Evolutionary conservation across 2,113 vertebrate species (phyloP).

Genomic region (Festucalex cinctus): DNA sequence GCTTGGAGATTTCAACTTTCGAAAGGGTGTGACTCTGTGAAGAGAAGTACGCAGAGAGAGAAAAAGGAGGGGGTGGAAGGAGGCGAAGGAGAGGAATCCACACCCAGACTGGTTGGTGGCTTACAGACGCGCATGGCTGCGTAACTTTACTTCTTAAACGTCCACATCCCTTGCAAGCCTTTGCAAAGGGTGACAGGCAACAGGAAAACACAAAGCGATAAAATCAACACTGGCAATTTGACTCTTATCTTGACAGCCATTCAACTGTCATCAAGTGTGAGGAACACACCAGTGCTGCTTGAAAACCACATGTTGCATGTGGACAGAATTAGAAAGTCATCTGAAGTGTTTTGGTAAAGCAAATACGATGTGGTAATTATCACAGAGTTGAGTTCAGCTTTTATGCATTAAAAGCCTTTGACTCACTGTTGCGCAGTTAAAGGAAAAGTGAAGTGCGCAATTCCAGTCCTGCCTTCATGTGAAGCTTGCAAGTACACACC

Average conservation of each 20-base stretch:
- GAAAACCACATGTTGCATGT: not conserved
- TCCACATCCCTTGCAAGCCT: not conserved
- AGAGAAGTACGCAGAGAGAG: slow-evolving; percentile 48
- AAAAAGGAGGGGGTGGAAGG: slow-evolving; percentile 47
- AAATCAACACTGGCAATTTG: not conserved
- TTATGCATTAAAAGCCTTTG: not conserved
- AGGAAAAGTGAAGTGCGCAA: slow-evolving; percentile 56
- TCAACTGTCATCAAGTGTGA: not conserved
- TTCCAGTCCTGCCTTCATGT: slow-evolving; percentile 49
- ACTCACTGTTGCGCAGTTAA: slow-evolving; percentile 17
- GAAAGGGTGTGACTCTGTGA: slow-evolving; percentile 63
- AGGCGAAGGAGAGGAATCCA: slow-evolving; percentile 56
- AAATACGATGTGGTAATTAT: not conserved
- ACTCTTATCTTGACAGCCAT: not conserved
- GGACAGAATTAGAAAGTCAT: not conserved
- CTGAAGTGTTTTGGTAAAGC: not conserved
- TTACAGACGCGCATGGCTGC: slow-evolving; percentile 16
- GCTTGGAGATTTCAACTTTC: not conserved
- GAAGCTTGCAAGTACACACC: slow-evolving; percentile 64
- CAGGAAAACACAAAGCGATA: slow-evolving; percentile 2
- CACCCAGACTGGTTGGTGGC: slow-evolving; percentile 59
- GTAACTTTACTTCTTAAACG: slow-evolving; percentile 41
- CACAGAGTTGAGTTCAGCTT: not conserved
- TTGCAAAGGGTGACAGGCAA: slow-evolving; percentile 16
- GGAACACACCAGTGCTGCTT: not conserved